Base-by-base conservation (phyloP, 2,113 vertebrate species). In the Dolichotis patagonum region DNA sequence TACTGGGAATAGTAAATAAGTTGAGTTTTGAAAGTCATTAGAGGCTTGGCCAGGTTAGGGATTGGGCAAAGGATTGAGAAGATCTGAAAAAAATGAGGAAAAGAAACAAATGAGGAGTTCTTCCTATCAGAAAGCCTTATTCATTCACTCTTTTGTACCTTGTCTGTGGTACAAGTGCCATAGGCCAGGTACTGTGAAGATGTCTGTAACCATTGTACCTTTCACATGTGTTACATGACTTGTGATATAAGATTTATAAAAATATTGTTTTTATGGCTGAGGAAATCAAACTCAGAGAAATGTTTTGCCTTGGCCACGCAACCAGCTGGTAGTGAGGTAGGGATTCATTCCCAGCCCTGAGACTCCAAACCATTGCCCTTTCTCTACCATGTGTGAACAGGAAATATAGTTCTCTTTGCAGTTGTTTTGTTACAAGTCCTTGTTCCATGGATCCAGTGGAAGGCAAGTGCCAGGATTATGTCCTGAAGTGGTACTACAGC, bases 401-500 rank as follows among this genome's bases (percentile, higher is more conserved):
- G 35, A 73, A 56, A 43, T 54, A n/a, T 56, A 94, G 49, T 35
- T 90, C 35, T 93, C 14, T 94, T 82, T 14, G 62, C 85, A n/a
- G 56, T 89, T 88, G 28, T 58, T 82, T 65, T 94, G 73, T 94
- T 97, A 22, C 97, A 99, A 99, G 98, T 88, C 85, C 78, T 41
- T 99, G 99, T 87, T 60, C 82, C 84, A 97, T 98, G 62, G 46
- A 38, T 24, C 98, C 98, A 92, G 96, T 99, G 60, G 92, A 52
- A 30, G 99, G 99, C 16, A 1, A 96, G 86, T 99, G 99, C 87
- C 97, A 97, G 86, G 62, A 98, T 62, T 99, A 99, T 28, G 5
- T 62, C 86, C 98, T 99, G 95, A 99, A 98, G 88, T 99, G 99
- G 99, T 99, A 98, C 98, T 99, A 98, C 0, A 22, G 99, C 97